phyloP scores from a whole-genome alignment of 1,140 invertebrate species.

The Pseudomyrmex flavicornis region DNA sequence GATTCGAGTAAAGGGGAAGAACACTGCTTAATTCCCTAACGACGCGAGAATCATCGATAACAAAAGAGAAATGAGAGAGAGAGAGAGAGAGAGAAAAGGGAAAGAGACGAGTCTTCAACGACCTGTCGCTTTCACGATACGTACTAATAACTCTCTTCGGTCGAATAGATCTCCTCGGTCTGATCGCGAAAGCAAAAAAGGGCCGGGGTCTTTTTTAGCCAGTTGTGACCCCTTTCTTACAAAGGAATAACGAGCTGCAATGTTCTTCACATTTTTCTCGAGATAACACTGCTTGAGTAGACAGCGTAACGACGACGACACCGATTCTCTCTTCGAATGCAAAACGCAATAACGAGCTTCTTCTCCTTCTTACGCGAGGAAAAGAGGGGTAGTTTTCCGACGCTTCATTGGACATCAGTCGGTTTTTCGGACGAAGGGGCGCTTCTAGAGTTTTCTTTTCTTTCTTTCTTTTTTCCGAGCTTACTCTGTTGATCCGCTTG shows the following conservation, averaged over 20 bases:
- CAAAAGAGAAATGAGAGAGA: background rate
- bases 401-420: constrained; percentile 40
- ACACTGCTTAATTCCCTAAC: constrained; percentile 17
- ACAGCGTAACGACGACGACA: constrained; percentile 57
- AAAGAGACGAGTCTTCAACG: background rate
- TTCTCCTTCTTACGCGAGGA: constrained; percentile 12
- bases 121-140: constrained; percentile 13
- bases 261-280: constrained; percentile 32
- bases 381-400: constrained; percentile 8
- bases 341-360: constrained; percentile 63
- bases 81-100: background rate
- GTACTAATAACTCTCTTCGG: constrained; percentile 31
- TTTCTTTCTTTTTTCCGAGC: constrained; percentile 29
- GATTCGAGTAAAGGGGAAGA: constrained; percentile 28
- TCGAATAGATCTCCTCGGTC: background rate
- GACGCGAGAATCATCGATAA: background rate
- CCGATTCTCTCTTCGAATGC: constrained; percentile 53
- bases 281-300: constrained; percentile 44
- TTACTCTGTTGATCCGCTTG: constrained; percentile 20
- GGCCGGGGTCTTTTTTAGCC: constrained; percentile 31
- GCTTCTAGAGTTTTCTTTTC: background rate
- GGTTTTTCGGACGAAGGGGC: constrained; percentile 27
- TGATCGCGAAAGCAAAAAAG: background rate
- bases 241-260: constrained; percentile 60
- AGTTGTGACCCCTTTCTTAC: constrained; percentile 9